These are phyloP conservation scores for Sternotherus odoratus DNA, from an alignment of 2,797 vertebrate species.

Conservation along the genomic window DNA sequence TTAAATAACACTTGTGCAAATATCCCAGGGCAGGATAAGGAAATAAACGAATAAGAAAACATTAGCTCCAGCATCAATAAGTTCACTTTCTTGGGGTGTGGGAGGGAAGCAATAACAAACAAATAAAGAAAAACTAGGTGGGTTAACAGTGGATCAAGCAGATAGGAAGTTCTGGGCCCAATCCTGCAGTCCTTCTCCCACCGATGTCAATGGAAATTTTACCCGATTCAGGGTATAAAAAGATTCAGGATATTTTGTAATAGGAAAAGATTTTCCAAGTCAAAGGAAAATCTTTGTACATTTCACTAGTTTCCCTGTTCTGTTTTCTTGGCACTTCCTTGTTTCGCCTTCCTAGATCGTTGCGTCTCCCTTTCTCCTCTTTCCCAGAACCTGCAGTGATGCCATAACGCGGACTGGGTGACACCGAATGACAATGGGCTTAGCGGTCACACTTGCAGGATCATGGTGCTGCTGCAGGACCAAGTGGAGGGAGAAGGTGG, in stretches of 20 bases:
- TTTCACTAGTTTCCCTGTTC: background rate
- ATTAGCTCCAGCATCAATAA: constrained; percentile 6
- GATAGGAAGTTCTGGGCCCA: background rate
- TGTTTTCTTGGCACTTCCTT: constrained; percentile 19
- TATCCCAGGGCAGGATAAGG: constrained; percentile 14
- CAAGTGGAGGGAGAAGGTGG: background rate
- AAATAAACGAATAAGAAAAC: constrained; percentile 35
- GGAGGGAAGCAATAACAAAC: background rate
- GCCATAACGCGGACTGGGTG: background rate
- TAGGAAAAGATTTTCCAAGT: background rate
- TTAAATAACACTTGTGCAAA: constrained; percentile 68
- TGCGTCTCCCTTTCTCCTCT: constrained; percentile 8
- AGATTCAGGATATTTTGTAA: background rate
- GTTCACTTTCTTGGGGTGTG: background rate
- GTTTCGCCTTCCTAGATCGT: constrained; percentile 31
- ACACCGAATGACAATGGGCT: constrained; percentile 29
- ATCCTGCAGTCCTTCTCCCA: background rate
- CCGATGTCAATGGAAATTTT: background rate
- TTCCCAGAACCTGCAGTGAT: constrained; percentile 3
- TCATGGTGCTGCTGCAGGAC: background rate
- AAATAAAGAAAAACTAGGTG: constrained; percentile 19
- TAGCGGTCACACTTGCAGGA: background rate
- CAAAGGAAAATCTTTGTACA: background rate
- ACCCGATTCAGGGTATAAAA: background rate
- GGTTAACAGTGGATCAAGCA: background rate